Conservation (phyloP, 2,888 invertebrate species). For the Dryocosmus kuriphilus region DNA sequence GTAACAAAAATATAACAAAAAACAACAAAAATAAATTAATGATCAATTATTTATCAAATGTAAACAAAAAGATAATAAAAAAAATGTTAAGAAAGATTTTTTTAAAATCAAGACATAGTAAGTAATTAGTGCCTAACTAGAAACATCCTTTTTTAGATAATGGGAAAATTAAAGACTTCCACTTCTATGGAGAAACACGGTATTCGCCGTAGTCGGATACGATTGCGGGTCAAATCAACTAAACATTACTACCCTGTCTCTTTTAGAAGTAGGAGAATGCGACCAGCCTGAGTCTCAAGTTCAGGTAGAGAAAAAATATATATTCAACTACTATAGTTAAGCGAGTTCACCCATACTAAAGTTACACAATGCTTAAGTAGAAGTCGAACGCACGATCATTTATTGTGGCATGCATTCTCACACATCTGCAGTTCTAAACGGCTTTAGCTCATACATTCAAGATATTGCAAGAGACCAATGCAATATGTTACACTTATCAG, state of each 20-base stretch:
- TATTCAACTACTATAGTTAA: constrained; percentile 33
- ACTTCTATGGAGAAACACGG: neutral
- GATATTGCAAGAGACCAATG: too few relatives aligned
- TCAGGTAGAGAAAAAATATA: constrained; percentile 7
- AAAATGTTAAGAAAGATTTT: too few relatives aligned
- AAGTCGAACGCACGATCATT: neutral
- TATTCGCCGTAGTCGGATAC: constrained; percentile 41
- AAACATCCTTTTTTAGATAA: too few relatives aligned
- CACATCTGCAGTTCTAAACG: constrained; percentile 20
- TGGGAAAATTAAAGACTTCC: too few relatives aligned
- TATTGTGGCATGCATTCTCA: constrained; percentile 30
- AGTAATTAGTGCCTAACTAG: too few relatives aligned
- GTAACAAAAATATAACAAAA: too few relatives aligned
- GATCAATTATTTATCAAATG: too few relatives aligned
- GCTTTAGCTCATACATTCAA: neutral
- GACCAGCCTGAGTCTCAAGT: constrained; percentile 22
- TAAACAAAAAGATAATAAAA: too few relatives aligned
- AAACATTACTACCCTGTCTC: constrained; percentile 47
- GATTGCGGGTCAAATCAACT: constrained; percentile 39
- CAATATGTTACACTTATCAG: too few relatives aligned
- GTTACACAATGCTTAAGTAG: constrained; percentile 23
- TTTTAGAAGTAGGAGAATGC: constrained; percentile 42
- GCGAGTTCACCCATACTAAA: neutral
- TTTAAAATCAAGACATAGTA: too few relatives aligned
- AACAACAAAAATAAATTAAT: too few relatives aligned